Conservation (phyloP, 1,140 invertebrate species). For the Bombus waltoni region DNA sequence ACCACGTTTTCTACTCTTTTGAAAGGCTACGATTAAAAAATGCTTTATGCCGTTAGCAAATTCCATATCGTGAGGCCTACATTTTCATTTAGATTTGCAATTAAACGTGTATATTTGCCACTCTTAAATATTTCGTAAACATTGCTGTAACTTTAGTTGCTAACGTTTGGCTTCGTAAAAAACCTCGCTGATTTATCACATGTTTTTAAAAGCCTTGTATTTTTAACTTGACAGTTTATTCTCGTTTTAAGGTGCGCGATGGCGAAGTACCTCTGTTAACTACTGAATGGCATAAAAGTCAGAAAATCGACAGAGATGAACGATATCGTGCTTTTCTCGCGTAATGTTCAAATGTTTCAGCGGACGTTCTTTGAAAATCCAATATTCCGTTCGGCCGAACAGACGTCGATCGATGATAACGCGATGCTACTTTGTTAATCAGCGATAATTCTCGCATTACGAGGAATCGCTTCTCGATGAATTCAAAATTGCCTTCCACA, state of each 20-base stretch:
- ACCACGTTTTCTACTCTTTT: too few species aligned
- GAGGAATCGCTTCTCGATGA: background rate
- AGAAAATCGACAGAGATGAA: background rate
- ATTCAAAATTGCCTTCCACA: background rate
- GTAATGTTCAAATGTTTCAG: background rate
- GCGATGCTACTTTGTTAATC: slow-evolving; percentile 49
- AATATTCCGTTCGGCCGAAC: background rate
- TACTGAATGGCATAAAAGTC: background rate
- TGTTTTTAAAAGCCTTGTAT: background rate
- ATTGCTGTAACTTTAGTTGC: background rate
- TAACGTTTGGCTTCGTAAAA: background rate
- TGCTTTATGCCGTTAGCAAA: too few species aligned
- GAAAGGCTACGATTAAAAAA: too few species aligned
- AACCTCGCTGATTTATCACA: background rate
- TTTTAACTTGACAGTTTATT: background rate
- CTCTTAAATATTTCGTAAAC: background rate
- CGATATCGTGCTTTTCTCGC: background rate
- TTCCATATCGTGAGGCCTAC: background rate
- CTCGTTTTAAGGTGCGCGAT: background rate
- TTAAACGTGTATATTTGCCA: background rate
- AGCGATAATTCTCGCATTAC: slow-evolving; percentile 57
- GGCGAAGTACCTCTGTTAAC: background rate
- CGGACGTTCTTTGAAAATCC: background rate
- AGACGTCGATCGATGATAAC: background rate
- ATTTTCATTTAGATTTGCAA: background rate